Conservation (phyloP, 1,140 invertebrate species). For the Bombus turneri region DNA sequence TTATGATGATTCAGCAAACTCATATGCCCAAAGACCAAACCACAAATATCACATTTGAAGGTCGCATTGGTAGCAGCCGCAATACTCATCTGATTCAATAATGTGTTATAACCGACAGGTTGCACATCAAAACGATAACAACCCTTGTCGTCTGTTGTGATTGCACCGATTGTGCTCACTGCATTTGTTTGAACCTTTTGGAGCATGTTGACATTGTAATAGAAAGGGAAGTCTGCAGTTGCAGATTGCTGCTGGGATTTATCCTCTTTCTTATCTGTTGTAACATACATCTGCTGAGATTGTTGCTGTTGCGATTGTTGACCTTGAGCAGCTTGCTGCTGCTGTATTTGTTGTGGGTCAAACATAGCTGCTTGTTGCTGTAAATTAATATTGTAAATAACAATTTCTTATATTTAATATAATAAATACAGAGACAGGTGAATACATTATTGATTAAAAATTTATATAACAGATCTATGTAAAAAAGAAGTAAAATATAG, state of each 20-base stretch:
- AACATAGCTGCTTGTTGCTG: constrained; percentile 78
- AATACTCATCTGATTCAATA: constrained; percentile 84
- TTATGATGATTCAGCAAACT: constrained; percentile 91
- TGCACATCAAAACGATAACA: constrained; percentile 84
- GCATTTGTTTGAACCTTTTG: constrained; percentile 82
- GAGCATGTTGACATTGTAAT: constrained; percentile 84
- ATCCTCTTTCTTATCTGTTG: constrained; percentile 79
- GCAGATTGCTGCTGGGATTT: constrained; percentile 79
- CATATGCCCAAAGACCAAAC: constrained; percentile 90
- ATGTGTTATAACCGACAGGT: constrained; percentile 83
- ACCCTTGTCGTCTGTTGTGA: constrained; percentile 82
- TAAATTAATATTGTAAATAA: constrained; percentile 17
- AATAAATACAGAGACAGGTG: constrained; percentile 1
- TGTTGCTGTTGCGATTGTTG: constrained; percentile 81
- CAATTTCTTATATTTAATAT: neutral
- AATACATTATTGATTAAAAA: neutral
- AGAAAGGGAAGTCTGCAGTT: constrained; percentile 83
- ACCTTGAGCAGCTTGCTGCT: constrained; percentile 80
- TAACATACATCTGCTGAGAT: constrained; percentile 81
- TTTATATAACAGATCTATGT: neutral
- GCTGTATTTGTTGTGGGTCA: constrained; percentile 81
- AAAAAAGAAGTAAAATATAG: neutral
- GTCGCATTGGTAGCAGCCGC: constrained; percentile 88
- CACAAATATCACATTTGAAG: constrained; percentile 93
- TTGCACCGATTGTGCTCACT: constrained; percentile 80